Percentiles rank a stretch among this genome's conserved stretches.
These are phyloP conservation scores for Sinopyrophorus schimmeli DNA, from an alignment of 2,888 invertebrate genomes.

Conservation along the genomic window DNA sequence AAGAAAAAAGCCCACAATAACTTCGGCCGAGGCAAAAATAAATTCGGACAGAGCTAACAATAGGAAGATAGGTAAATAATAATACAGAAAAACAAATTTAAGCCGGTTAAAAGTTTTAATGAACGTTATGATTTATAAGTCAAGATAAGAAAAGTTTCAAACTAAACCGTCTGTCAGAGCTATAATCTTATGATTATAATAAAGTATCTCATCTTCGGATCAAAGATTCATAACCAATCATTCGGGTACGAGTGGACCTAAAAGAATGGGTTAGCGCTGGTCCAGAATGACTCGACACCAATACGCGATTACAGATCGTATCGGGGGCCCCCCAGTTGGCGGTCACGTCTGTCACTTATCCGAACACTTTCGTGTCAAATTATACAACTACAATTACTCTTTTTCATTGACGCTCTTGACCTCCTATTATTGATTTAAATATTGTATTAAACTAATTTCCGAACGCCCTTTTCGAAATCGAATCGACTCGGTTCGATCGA, in stretches of 20 bases:
- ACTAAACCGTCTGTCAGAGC: slow-evolving; percentile 40
- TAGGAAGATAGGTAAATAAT: no score
- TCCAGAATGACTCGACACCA: slow-evolving; percentile 41
- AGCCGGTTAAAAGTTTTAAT: slow-evolving; percentile 20
- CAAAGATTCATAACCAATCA: slow-evolving; percentile 28
- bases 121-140: slow-evolving; percentile 25
- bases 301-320: slow-evolving; percentile 41
- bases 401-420: slow-evolving; percentile 17
- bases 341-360: slow-evolving; percentile 51
- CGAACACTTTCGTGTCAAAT: slow-evolving; percentile 53
- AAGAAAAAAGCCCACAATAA: no score
- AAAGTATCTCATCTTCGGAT: slow-evolving; percentile 31
- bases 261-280: slow-evolving; percentile 28
- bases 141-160: slow-evolving; percentile 25
- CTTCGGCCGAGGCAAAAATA: no score
- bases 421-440: slow-evolving; percentile 17
- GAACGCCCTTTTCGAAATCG: no score
- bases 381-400: slow-evolving; percentile 48
- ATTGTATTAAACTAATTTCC: no score
- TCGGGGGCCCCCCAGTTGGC: slow-evolving; percentile 54
- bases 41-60: no score
- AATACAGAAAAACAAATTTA: slow-evolving; percentile 8
- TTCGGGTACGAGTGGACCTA: slow-evolving; percentile 22
- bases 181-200: slow-evolving; percentile 36
- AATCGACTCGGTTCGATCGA: no score